These are phyloP conservation scores for Agrochola macilenta DNA, from an alignment of 2,888 invertebrate genomes.

Conservation along the genomic window DNA sequence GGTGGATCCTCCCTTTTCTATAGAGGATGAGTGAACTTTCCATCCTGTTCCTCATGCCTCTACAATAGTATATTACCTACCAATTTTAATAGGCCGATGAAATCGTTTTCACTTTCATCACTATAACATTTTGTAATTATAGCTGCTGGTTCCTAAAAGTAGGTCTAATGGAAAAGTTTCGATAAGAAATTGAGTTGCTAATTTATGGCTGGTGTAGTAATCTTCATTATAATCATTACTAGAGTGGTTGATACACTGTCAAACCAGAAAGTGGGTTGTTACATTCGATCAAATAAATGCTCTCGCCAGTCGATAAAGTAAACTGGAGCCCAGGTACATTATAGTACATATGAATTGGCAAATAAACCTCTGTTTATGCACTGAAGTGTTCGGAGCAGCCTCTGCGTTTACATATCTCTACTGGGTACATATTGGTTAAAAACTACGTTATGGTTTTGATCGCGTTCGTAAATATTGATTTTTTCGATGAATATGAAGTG, in stretches of 20 bases:
- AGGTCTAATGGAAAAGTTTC: too few relatives aligned
- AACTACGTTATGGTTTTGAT: conserved; percentile 17
- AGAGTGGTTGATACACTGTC: neutral
- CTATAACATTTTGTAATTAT: neutral
- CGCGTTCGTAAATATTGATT: conserved; percentile 20
- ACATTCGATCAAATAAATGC: conserved; percentile 4
- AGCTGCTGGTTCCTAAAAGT: neutral
- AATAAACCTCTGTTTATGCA: conserved; percentile 25
- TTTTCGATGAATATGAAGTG: neutral
- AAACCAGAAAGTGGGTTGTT: neutral
- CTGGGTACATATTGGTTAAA: neutral
- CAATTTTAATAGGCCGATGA: too few relatives aligned
- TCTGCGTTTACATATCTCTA: neutral
- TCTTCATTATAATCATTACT: neutral
- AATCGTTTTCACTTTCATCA: too few relatives aligned
- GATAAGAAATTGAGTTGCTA: neutral
- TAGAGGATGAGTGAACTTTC: too few relatives aligned
- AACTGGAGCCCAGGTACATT: neutral
- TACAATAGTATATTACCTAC: too few relatives aligned
- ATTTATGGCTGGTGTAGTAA: neutral
- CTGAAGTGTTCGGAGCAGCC: neutral
- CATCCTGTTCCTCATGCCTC: too few relatives aligned
- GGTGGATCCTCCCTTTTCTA: too few relatives aligned
- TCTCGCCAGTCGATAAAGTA: neutral
- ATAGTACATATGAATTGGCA: conserved; percentile 5